Base-by-base conservation (phyloP, 2,888 invertebrate species). In the Cheilosia vulpina region DNA sequence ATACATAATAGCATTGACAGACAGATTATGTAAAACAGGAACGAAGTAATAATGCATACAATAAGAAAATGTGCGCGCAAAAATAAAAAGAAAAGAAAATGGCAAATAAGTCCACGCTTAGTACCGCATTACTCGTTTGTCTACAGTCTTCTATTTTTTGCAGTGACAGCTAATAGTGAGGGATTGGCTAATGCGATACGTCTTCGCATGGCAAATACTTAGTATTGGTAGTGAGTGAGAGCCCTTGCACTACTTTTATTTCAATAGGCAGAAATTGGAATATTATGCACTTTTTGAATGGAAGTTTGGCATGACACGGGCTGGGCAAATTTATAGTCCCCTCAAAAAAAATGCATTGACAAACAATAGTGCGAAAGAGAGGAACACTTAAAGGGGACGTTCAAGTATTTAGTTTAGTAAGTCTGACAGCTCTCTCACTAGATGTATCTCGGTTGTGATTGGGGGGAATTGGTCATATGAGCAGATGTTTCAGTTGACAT, bases 21-120 rank as follows among this genome's bases (percentile, higher is more conserved):
- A 21, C 65, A 60, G 45, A 77, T 72, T 78, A 72, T 78, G 82
- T 65, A 82, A 82, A 82, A 82, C 66, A 82, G 78, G 72, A 71
- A 81, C 69, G 58, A 69, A 69, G 76, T 71, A 75, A 69, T 58
- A 78, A 55, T 69, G 58, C 52, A 52, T 34, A 45, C 45, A 45
- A n/a, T 11, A 50, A 19, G 34, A 62, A 50, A 53, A 38, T 69
- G 50, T 60, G 45, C 4, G n/a, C 58, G 69, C 21, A 52, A 15
- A 55, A 19, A 38, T 15, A 13, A 38, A 57, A 1, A 5, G 1
- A 11, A 47, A 45, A 69, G 6, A 66, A 66, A 17, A 45, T 66
- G 21, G 47, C 66, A 78, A 50, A 62, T 82, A 76, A 69, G 65
- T 15, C 62, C 24, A 60, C 65, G 69, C 65, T 63, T 45, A 79